phyloP scores from a whole-genome alignment of 2,888 invertebrate genomes.

The Rhagium mordax region DNA sequence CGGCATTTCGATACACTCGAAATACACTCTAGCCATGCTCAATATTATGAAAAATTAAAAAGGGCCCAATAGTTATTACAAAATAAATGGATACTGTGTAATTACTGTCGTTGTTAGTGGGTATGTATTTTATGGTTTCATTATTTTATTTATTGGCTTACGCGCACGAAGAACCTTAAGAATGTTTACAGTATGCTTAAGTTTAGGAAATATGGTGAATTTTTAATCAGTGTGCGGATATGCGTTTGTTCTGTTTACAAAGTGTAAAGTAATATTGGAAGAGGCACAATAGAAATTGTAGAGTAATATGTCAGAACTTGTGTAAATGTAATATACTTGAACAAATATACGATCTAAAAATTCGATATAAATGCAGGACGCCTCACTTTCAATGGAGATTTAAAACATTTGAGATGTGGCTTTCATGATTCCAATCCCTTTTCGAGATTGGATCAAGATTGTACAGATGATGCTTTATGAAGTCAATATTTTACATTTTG shows the following conservation, averaged over 20 bases:
- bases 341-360: constrained; percentile 18
- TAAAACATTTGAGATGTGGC: constrained; percentile 6
- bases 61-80: no score
- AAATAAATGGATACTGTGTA: no score
- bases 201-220: background rate
- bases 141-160: no score
- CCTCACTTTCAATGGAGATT: constrained; percentile 13
- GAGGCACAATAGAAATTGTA: background rate
- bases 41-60: no score
- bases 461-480: constrained; percentile 5
- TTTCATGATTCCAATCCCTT: constrained; percentile 8
- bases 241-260: background rate
- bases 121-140: no score
- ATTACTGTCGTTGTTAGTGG: no score
- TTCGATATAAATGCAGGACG: constrained; percentile 21
- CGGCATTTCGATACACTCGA: no score
- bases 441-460: constrained; percentile 14
- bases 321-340: constrained; percentile 14
- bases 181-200: no score
- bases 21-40: no score
- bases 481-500: constrained; percentile 9
- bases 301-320: constrained; percentile 16
- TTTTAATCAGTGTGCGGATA: background rate
- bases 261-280: background rate
- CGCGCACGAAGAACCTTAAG: no score